Evolutionary conservation across 2,797 vertebrate genomes (phyloP), one percentile per base, ranked within the genome.

Genomic region (Amazona finschi): DNA sequence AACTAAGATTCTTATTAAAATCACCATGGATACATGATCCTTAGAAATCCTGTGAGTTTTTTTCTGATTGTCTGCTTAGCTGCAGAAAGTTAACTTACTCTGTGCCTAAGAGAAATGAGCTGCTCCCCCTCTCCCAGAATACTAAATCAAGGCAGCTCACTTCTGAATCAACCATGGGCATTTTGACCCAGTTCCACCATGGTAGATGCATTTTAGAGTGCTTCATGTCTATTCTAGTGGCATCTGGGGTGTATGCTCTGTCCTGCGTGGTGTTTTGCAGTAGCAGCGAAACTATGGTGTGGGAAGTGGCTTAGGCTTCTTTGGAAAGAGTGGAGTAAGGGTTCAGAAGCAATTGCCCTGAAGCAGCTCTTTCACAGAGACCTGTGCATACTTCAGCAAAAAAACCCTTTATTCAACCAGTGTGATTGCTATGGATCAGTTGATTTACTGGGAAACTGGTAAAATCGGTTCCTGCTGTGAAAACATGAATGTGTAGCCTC

Each of bases 1-100:
- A 94, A 95, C 85, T 75, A 75, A 95, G 92, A 89, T 94, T 93
- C 92, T 94, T 97, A 80, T 85, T 95, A 93, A 94, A 96, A 97
- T 96, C 91, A 86, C 94, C 90, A 96, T 94, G 95, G 97, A 91
- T 89, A 91, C 94, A 72, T 86, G 88, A 96, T 95, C 96, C 89
- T 90, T 95, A 82, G 95, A 97, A 95, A 95, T 96, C 94, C 85
- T 78, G 39, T 41, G 84, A 95, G 57, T 33, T 75, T 83, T 90
- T 78, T 85, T 73, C 20, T 79, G 76, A 41, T 89, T 93, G 79
- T 87, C 81, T 95, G 62, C 91, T 85, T 89, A 95, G 85, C 89
- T 86, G 77, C 87, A 93, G 85, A 72, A 93, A 88, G n/a, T 94
- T 96, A 88, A 93, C 93, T 91, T 85, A 87, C 16, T 7, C 47